Evolutionary conservation across 2,888 invertebrate species (phyloP).

Genomic region (Agrotis ipsilon): DNA sequence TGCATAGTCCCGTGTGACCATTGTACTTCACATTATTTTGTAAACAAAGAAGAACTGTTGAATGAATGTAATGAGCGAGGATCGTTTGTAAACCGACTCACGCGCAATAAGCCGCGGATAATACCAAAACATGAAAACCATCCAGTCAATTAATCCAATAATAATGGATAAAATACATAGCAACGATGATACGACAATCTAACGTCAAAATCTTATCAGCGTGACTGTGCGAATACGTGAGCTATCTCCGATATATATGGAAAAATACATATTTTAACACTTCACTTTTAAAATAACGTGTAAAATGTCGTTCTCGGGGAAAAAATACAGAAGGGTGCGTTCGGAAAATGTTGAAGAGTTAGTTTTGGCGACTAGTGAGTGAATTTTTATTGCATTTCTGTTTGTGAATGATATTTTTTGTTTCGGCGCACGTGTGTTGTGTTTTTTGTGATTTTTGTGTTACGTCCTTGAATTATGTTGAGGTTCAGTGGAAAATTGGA

Average conservation of each 20-base stretch:
- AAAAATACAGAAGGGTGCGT: slow-evolving; percentile 74
- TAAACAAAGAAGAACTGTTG: background rate
- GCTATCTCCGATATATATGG: slow-evolving; percentile 20
- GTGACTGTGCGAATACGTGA: slow-evolving; percentile 31
- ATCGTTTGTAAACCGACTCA: background rate
- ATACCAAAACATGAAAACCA: background rate
- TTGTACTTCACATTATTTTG: background rate
- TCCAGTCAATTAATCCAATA: slow-evolving; percentile 31
- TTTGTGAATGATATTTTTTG: background rate
- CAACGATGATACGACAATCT: slow-evolving; percentile 50
- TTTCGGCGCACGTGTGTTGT: background rate
- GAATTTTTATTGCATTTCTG: background rate
- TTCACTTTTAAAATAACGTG: slow-evolving; percentile 17
- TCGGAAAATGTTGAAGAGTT: slow-evolving; percentile 81
- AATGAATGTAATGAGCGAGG: slow-evolving; percentile 1
- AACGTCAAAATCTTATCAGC: slow-evolving; percentile 49
- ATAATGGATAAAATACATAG: slow-evolving; percentile 13
- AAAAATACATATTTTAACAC: slow-evolving; percentile 33
- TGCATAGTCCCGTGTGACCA: background rate
- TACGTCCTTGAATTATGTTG: slow-evolving; percentile 1
- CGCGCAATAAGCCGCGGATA: background rate
- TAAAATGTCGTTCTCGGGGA: slow-evolving; percentile 82
- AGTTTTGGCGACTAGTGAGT: slow-evolving; percentile 78
- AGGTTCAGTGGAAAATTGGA: too few relatives aligned
- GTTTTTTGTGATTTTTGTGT: slow-evolving; percentile 5